Percentiles rank a stretch among this genome's conserved stretches.
Conservation (phyloP, 2,888 invertebrate species). For the Leptinotarsa rubiginosa region DNA sequence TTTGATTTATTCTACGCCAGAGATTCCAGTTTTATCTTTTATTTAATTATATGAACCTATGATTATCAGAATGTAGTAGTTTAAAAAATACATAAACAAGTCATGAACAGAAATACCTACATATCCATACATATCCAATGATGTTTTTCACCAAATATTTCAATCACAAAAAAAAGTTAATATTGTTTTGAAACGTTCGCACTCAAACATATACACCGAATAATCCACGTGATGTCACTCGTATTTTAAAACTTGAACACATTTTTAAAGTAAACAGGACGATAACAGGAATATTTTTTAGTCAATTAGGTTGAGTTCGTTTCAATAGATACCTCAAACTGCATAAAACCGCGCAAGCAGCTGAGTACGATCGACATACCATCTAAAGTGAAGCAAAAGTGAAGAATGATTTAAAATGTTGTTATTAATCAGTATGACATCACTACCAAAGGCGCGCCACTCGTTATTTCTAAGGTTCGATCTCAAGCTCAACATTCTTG, state of each 20-base stretch:
- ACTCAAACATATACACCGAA: conserved; percentile 2
- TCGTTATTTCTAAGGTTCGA: conserved; percentile 18
- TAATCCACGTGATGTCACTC: conserved; percentile 6
- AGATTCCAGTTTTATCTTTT: too few species aligned
- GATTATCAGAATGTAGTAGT: too few species aligned
- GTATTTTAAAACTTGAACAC: conserved; percentile 17
- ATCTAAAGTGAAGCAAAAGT: conserved; percentile 22
- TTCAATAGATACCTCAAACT: conserved; percentile 13
- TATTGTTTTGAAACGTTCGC: conserved; percentile 4
- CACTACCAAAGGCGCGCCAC: conserved; percentile 40
- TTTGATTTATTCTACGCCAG: too few species aligned
- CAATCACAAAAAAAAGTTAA: conserved; percentile 35
- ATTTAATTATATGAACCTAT: too few species aligned
- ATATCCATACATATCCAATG: conserved; percentile 51
- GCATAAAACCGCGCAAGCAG: conserved; percentile 23
- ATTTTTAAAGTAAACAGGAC: conserved; percentile 27
- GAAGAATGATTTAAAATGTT: conserved; percentile 42
- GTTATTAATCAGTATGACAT: conserved; percentile 42
- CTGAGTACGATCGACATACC: conserved; percentile 14
- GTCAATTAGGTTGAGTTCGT: conserved; percentile 9
- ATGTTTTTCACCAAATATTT: conserved; percentile 30
- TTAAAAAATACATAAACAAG: too few species aligned
- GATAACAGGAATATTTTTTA: conserved; percentile 22
- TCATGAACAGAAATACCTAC: conserved; percentile 46
- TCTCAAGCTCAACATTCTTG: conserved; percentile 13